These are phyloP conservation scores for Spea multiplicata DNA, from an alignment of 2,113 vertebrate species.

Conservation along the genomic window DNA sequence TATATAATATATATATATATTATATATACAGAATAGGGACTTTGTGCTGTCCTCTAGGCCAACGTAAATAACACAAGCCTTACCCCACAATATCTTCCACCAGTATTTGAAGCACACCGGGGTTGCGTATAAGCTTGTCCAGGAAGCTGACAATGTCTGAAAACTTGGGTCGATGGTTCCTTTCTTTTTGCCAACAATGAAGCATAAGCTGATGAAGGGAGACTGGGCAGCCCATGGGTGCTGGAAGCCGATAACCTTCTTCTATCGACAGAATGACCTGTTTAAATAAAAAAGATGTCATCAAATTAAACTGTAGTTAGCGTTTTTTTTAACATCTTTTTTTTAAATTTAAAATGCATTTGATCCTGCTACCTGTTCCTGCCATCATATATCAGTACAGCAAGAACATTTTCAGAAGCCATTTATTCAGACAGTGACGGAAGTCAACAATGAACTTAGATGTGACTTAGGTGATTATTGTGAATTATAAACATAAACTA, in stretches of 20 bases:
- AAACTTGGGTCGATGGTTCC: constrained; percentile 91
- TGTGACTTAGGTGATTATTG: no score
- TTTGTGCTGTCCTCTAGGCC: not conserved
- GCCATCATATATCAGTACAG: no score
- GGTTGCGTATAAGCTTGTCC: constrained; percentile 94
- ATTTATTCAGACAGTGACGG: no score
- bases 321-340: no score
- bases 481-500: no score
- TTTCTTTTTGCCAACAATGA: constrained; percentile 96
- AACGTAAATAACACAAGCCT: constrained; percentile 43
- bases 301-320: no score
- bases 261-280: constrained; percentile 95
- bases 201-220: constrained; percentile 94
- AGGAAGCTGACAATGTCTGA: constrained; percentile 89
- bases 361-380: no score
- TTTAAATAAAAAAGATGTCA: constrained; percentile 43
- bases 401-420: no score
- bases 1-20: no score
- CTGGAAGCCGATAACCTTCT: constrained; percentile 92
- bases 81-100: constrained; percentile 92
- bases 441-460: no score
- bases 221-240: constrained; percentile 91
- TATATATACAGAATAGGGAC: not conserved
- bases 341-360: no score
- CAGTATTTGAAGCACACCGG: constrained; percentile 85